phyloP scores from a whole-genome alignment of 2,113 vertebrate species.

The Corapipo altera region DNA sequence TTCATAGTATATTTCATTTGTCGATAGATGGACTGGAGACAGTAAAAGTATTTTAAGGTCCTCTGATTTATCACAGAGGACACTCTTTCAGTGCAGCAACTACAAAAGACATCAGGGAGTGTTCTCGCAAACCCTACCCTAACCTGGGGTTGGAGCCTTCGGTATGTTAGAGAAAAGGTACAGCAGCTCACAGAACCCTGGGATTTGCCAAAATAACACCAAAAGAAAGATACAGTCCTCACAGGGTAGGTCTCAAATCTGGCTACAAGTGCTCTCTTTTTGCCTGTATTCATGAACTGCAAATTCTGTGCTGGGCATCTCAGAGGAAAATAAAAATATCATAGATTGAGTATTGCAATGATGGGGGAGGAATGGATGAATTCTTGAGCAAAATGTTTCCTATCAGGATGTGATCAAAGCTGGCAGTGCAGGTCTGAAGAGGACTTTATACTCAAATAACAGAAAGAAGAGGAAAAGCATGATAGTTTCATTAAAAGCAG shows the following conservation, averaged over 20 bases:
- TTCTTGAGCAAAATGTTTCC: not conserved
- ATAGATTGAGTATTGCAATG: not conserved
- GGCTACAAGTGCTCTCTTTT: not conserved
- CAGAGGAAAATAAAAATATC: not conserved
- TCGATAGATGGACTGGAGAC: not conserved
- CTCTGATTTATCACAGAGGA: not conserved
- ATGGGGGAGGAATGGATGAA: not conserved
- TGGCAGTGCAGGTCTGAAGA: not conserved
- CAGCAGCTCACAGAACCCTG: not conserved
- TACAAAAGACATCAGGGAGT: not conserved
- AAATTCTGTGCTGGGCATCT: not conserved
- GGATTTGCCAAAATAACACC: not conserved
- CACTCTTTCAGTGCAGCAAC: not conserved
- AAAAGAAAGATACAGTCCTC: not conserved
- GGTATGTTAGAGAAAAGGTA: not conserved
- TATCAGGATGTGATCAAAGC: not conserved
- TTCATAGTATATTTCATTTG: not conserved
- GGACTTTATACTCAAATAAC: not conserved
- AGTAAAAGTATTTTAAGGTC: not conserved
- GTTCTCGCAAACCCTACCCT: not conserved
- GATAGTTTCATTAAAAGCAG: not conserved
- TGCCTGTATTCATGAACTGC: not conserved
- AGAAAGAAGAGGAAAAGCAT: not conserved
- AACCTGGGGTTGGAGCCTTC: fast-evolving
- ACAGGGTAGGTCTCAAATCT: not conserved